These are phyloP conservation scores for Grallaria varia DNA, from an alignment of 2,113 vertebrate genomes.

Conservation along the genomic window DNA sequence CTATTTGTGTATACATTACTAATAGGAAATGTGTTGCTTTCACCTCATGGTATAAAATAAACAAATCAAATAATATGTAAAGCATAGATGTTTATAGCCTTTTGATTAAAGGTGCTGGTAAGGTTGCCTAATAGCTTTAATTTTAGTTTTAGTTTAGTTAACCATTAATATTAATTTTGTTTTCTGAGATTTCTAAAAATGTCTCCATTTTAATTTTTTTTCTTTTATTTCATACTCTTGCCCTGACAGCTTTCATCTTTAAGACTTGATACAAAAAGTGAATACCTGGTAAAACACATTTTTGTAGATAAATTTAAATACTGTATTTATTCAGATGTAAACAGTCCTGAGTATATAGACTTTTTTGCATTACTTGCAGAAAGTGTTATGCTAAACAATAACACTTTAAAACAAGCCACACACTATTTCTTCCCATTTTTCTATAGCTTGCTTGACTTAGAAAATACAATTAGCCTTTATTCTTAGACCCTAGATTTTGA, in stretches of 20 bases:
- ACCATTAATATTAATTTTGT: neutral
- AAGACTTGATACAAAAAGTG: conserved; percentile 17
- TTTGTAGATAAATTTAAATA: conserved; percentile 45
- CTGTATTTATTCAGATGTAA: conserved; percentile 39
- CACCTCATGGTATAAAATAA: conserved; percentile 69
- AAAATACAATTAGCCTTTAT: neutral
- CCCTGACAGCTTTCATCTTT: neutral
- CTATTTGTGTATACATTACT: conserved; percentile 76
- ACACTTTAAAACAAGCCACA: neutral
- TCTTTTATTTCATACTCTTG: neutral
- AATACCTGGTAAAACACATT: conserved; percentile 15
- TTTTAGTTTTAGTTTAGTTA: neutral
- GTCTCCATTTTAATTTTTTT: neutral
- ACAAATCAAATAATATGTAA: neutral
- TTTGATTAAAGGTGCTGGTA: neutral
- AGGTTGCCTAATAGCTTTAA: neutral
- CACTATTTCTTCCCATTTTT: neutral
- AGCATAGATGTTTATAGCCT: neutral
- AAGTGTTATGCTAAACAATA: neutral
- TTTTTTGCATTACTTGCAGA: conserved; percentile 18
- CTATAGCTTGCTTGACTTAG: neutral
- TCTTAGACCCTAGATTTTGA: neutral
- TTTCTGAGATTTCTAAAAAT: neutral
- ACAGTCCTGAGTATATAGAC: conserved; percentile 19
- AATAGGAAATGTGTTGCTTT: conserved; percentile 65